Percentiles rank a stretch among this genome's conserved stretches.
Conservation (phyloP, 2,113 vertebrate species). For the Nycticryphes semicollaris region DNA sequence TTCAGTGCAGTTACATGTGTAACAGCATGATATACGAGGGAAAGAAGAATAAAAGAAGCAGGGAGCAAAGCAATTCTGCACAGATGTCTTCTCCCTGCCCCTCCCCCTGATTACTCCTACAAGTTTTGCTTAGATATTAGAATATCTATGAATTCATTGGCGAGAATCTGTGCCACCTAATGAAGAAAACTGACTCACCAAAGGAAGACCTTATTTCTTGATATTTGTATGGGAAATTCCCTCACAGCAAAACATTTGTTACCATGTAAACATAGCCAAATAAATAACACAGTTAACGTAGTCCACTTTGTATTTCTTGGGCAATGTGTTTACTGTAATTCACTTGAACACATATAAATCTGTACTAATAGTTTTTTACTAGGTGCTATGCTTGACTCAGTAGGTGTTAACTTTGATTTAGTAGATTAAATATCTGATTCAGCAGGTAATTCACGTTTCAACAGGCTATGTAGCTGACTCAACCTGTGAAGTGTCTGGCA, state of each 20-base stretch:
- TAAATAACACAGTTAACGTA: not conserved
- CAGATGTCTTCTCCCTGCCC: not conserved
- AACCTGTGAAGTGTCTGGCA: not conserved
- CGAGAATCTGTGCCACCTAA: not conserved
- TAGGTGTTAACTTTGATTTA: slow-evolving; percentile 20
- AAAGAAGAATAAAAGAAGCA: slow-evolving; percentile 1
- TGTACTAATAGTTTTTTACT: not conserved
- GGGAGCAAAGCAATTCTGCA: not conserved
- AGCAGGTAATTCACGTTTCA: slow-evolving; percentile 64
- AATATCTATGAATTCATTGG: not conserved
- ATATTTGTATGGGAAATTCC: slow-evolving; percentile 4
- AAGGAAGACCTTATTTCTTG: not conserved
- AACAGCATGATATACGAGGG: not conserved
- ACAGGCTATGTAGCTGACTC: slow-evolving; percentile 38
- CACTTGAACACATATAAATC: not conserved
- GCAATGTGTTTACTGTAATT: not conserved
- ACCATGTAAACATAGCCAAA: not conserved
- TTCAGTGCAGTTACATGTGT: slow-evolving; percentile 9
- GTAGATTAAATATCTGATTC: slow-evolving; percentile 50
- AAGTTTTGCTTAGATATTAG: not conserved
- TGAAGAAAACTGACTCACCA: not conserved
- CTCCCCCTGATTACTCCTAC: not conserved
- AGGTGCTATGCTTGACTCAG: not conserved
- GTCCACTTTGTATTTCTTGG: not conserved
- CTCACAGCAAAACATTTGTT: not conserved